Evolutionary conservation across 2,113 vertebrate species (phyloP), one percentile per base, ranked within the genome.

Genomic region (Microcebus griseorufus): DNA sequence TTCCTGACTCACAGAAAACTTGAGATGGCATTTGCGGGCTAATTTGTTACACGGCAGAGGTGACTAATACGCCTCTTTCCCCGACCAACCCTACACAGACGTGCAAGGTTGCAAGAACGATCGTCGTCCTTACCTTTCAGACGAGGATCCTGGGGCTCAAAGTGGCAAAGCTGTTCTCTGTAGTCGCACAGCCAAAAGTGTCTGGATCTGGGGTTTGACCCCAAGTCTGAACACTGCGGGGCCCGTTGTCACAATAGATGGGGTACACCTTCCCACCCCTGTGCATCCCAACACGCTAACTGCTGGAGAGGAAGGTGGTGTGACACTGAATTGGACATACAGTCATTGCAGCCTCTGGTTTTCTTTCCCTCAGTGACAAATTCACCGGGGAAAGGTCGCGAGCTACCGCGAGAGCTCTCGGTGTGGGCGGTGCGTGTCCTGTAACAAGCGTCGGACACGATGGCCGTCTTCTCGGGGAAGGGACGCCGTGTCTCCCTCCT

Each of bases 391-490:
- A 27, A 34, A 10, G 29, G 55, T 20, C 20, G 0, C 0, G 25
- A 25, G 60, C 9, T 5, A 0, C 4, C 2, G 9, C 1, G 20
- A 2, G 25, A 20, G 22, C 48, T 18, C 27, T 3, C 0, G 0
- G 62, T 0, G 0, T 42, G 27, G 0, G 48, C 42, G 64, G 55
- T 11, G 4, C 9, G 0, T 0, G 48, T 6, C 32, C 89, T 53
- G 20, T 0, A 12, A 14, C 16, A 14, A 10, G 29, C 2, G 1
- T 17, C 3, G 12, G 75, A 14, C 18, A 12, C 8, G 22, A 73
- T 4, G 39, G 75, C 32, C 12, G 0, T n/a, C 73, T 45, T 27
- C 37, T 42, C 34, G 0, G 34, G 22, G 45, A 7, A 1, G 53
- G 27, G 9, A 11, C 4, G n/a, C 83, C 12, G 39, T 2, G 25